Base-by-base conservation (phyloP, 2,113 vertebrate species). In the Misgurnus anguillicaudatus region DNA sequence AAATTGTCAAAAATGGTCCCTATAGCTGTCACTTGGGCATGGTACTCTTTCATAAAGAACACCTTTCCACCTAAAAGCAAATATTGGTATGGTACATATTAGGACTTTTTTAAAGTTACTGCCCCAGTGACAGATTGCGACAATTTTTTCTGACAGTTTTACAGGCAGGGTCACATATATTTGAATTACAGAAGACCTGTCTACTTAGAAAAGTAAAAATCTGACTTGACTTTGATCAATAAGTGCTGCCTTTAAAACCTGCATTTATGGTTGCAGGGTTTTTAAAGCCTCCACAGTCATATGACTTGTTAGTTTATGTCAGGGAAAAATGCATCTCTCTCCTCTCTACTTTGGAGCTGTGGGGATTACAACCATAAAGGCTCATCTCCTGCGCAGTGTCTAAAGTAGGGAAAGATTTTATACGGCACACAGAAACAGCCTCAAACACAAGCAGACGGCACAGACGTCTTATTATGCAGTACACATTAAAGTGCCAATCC, bases 401-500 rank as follows among this genome's bases (percentile, higher is more conserved):
- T 47, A 48, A 31, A 78, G 2, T n/a, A 58, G 63, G 55, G 72
- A 19, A 53, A 62, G 9, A 13, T 39, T 69, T 53, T 9, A 16
- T 48, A 31, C 13, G 67, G 0, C 11, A 19, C 45, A 51, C 45
- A 69, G 9, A 21, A 7, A 55, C 55, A 7, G 41, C 9, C 41
- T 51, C 61, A 72, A 68, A 62, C 38, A 75, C 19, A 77, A 48
- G 64, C 64, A 63, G 42, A 70, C 45, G 51, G 68, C 21, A 68
- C 13, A 13, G 66, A 61, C 21, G 47, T 38, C 57, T 53, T 48
- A 60, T 69, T 69, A 38, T 36, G 39, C 19, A 17, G 45, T 42
- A 47, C 39, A 58, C 73, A 55, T 77, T 80, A 76, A 78, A 78
- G n/a, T 67, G 42, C 53, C 55, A 78, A 78, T 80, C 42, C 38